Base-by-base conservation (phyloP, 2,888 invertebrate genomes). In the Unio delphinus region DNA sequence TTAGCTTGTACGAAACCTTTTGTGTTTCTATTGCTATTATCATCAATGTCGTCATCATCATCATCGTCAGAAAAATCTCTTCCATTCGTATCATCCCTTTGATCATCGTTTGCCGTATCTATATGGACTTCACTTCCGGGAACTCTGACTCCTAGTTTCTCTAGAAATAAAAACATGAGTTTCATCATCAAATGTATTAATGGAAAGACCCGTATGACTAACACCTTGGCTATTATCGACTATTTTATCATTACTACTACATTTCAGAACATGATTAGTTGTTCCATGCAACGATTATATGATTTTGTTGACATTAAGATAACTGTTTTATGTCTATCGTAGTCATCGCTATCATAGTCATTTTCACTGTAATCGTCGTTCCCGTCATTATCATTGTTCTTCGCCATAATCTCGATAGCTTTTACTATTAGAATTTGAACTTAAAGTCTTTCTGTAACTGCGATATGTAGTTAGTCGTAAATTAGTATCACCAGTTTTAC, bases 331-430 rank as follows among this genome's bases (percentile, higher is more conserved):
- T 45, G 45, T 45, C 15, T 17, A 57, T 64, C 64, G 23, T 20
- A 4, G 20, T 64, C 15, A 64, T 45, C 54, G 15, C 55, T 11
- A 11, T 55, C 54, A 56, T 64, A 1, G 20, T 64, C 54, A 55
- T 55, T 15, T 57, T 64, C 55, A 23, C 56, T n/a, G 23, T 64
- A 17, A 15, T 34, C 45, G 23, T 34, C 64, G 64, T 64, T 28
- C 20, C n/a, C 23, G n/a, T 64, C 58, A 58, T 58, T 4, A 2
- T 18, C 58, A 58, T 58, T 45, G 45, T 45, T 45, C 45, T 11
- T 45, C 45, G 45, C 3, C 11, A 45, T 59, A n/a, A 11, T 26
- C 26, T 17, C 1, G 1, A 23, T 59, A n/a, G 59, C 15, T 59
- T 11, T 11, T 17, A 17, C 26, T 23, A 2, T 23, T 1, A 8